These are phyloP conservation scores for Stichopus horrens DNA, from an alignment of 53 echinoderm and acorn worm species.

Conservation along the genomic window DNA sequence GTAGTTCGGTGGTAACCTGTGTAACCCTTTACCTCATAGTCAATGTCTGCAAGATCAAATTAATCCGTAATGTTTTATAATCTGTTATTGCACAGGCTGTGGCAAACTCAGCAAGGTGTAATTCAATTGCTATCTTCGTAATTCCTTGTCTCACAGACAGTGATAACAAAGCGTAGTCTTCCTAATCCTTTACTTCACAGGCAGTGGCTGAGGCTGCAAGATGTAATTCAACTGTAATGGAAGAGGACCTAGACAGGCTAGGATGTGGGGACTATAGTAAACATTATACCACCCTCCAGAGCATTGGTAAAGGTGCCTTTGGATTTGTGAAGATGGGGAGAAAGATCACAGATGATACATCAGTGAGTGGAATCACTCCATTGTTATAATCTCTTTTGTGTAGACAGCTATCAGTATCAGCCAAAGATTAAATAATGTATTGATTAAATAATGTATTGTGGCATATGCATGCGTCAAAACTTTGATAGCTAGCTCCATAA, in stretches of 20 bases:
- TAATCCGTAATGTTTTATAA: too few relatives aligned
- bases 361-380: conserved; percentile 37
- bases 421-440: background rate
- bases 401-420: background rate
- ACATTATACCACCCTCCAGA: conserved; percentile 77
- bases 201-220: conserved; percentile 63
- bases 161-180: too few relatives aligned
- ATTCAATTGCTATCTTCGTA: conserved; percentile 41
- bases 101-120: conserved; percentile 56
- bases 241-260: conserved; percentile 69
- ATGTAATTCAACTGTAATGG: conserved; percentile 58
- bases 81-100: conserved; percentile 51
- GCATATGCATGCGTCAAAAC: background rate
- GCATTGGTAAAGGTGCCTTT: conserved; percentile 97
- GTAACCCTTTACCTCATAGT: too few relatives aligned
- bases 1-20: too few relatives aligned
- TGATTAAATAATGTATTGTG: background rate
- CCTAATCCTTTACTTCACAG: conserved; percentile 17
- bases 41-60: too few relatives aligned
- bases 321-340: conserved; percentile 98
- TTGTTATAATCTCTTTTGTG: background rate
- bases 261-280: conserved; percentile 78
- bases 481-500: too few relatives aligned
- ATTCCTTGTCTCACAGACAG: too few relatives aligned
- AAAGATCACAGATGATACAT: conserved; percentile 64